Evolutionary conservation across 2,888 invertebrate genomes (phyloP), one percentile per base, ranked within the genome.

Genomic region (Anarsia innoxiella): DNA sequence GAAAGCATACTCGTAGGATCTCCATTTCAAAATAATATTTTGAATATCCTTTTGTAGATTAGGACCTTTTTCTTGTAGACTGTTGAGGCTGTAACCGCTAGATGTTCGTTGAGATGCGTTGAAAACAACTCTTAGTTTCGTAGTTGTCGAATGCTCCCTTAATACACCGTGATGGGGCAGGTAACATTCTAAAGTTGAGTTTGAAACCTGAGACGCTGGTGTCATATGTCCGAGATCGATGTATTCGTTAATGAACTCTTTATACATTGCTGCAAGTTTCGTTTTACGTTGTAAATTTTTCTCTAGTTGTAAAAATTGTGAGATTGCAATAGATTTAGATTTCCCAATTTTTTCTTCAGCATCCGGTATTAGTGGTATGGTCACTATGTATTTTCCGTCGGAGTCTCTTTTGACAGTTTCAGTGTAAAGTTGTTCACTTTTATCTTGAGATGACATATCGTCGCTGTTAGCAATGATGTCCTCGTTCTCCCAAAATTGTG

Each of bases 91-190:
- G 12, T 6, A 30, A 2, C 10, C 10, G 2, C 14, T 30, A 6
- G 2, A 2, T 3, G 26, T 10, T 26, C 12, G 10, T 12, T 2
- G 2, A 6, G 26, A 26, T 3, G 26, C 26, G 6, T 26, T 26
- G 10, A 26, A 26, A 5, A 26, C 26, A 3, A 26, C 26, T n/a
- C 26, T 10, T 2, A 33, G 23, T 25, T 33, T 33, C 12, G 26
- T n/a, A n/a, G n/a, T n/a, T n/a, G n/a, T n/a, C n/a, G n/a, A n/a
- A n/a, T 43, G 32, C 15, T 39, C 30, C 15, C 40, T 33, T 6
- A 43, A 12, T 1, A 45, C 41, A 2, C 42, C 42, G 19, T 44
- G 44, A 31, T 46, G 44, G 10, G 44, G 44, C 23, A 46, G 31
- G 13, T 42, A 46, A 12, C 31, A 31, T 6, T n/a, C 6, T 6